phyloP scores from a whole-genome alignment of 2,113 vertebrate species.

The Nothoprocta perdicaria region DNA sequence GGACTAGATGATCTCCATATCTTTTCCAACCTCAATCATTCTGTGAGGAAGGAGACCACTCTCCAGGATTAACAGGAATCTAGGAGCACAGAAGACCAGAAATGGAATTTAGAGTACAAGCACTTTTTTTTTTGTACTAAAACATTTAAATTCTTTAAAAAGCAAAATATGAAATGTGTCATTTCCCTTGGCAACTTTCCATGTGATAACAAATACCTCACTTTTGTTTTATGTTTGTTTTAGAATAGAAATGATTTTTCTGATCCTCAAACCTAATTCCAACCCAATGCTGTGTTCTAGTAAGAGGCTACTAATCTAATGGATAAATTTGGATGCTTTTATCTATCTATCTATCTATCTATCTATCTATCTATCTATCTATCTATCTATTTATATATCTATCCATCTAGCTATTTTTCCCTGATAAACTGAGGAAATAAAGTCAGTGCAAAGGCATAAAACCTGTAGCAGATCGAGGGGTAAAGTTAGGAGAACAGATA shows the following conservation, averaged over 20 bases:
- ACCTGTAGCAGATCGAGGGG: background rate
- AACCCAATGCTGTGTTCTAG: background rate
- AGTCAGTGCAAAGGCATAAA: background rate
- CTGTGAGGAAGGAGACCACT: background rate
- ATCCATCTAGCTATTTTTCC: too few species aligned
- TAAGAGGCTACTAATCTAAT: background rate
- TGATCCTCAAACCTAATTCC: background rate
- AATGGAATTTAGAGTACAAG: background rate
- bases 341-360: too few species aligned
- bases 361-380: too few species aligned
- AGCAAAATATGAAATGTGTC: background rate
- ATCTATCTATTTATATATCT: too few species aligned
- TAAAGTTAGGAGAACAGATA: background rate
- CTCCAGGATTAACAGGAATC: background rate
- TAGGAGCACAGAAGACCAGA: background rate
- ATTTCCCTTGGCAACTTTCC: background rate
- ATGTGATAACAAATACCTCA: background rate
- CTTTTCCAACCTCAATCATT: too few species aligned
- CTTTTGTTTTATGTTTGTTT: background rate
- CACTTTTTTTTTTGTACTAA: background rate
- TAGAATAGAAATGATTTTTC: background rate
- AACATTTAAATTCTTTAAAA: background rate
- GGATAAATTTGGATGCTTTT: background rate
- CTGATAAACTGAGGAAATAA: background rate
- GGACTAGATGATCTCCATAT: too few species aligned